Evolutionary conservation across 2,797 vertebrate species (phyloP), one percentile per base, ranked within the genome.

Genomic region (Aphelocoma californica): DNA sequence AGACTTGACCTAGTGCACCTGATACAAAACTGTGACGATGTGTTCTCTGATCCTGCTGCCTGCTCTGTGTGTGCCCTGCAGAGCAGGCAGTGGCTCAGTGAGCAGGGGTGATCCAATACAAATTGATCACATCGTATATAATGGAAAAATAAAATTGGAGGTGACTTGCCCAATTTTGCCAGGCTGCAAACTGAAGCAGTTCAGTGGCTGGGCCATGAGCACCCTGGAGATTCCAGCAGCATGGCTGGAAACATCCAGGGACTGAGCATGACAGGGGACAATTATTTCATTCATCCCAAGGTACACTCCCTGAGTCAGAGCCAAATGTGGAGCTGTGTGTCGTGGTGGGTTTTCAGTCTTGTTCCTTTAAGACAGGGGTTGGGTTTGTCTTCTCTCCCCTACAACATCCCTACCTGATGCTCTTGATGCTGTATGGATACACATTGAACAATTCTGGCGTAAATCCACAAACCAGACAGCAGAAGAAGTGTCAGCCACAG

Each of bases 51-150:
- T 26, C 19, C 69, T 74, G 18, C 74, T 91, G 40, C 48, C 42
- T 20, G 26, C 53, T 60, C 53, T 0, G 0, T 45, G 29, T 0
- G 0, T 32, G 23, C 14, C 32, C 17, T 17, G 11, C 14, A 40
- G 67, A 82, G 56, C 57, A 44, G 32, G 10, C 24, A 71, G 42
- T 0, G 10, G 45, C 32, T 53, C 45, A n/a, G 36, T 34, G 48
- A 50, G 24, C 17, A 31, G 16, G 24, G 14, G 7, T 47, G 57
- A 38, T 45, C 7, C 26, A 8, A 9, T 24, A 17, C 12, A 21
- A 64, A 80, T 6, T 12, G 21, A 50, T 78, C 7, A 18, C 14
- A 28, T 10, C 0, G 1, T 28, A 12, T 24, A 25, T 38, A 23
- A 28, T 0, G 3, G 51, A 56, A 93, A 94, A 87, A 90, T 24